phyloP scores from a whole-genome alignment of 2,113 vertebrate species.

The Charadrius vociferus region DNA sequence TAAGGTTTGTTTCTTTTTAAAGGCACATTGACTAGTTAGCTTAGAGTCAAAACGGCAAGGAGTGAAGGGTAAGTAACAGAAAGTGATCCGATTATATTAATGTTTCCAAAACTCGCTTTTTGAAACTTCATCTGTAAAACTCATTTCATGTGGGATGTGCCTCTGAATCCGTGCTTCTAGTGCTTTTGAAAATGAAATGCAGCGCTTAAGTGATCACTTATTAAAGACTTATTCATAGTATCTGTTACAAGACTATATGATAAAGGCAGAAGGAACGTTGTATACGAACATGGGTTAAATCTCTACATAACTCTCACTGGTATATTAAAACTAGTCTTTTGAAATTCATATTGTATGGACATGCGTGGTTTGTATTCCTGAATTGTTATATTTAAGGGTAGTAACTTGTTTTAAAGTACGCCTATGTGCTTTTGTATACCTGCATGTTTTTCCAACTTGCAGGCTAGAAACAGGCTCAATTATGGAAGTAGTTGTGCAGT shows the following conservation, averaged over 20 bases:
- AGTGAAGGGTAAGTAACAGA: not conserved
- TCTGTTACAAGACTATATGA: not conserved
- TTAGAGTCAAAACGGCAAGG: not conserved
- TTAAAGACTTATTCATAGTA: not conserved
- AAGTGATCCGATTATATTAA: not conserved
- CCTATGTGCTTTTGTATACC: fast-evolving
- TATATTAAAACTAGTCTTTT: not conserved
- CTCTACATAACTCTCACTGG: fast-evolving
- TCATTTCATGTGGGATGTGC: fast-evolving
- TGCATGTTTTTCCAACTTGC: not conserved
- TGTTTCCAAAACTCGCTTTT: not conserved
- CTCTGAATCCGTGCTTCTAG: not conserved
- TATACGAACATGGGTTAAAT: not conserved
- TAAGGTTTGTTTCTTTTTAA: not conserved
- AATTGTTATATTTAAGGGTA: not conserved
- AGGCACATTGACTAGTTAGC: not conserved
- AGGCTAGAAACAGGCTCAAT: not conserved
- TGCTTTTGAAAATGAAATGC: not conserved
- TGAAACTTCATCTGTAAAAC: not conserved
- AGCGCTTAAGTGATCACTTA: not conserved
- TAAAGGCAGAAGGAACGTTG: not conserved
- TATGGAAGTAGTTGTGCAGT: not conserved
- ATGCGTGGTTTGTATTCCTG: fast-evolving
- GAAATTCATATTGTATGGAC: fast-evolving
- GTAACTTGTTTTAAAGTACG: not conserved